Evolutionary conservation across 2,113 vertebrate genomes (phyloP), one percentile per base, ranked within the genome.

Genomic region (Entelurus aequoreus): DNA sequence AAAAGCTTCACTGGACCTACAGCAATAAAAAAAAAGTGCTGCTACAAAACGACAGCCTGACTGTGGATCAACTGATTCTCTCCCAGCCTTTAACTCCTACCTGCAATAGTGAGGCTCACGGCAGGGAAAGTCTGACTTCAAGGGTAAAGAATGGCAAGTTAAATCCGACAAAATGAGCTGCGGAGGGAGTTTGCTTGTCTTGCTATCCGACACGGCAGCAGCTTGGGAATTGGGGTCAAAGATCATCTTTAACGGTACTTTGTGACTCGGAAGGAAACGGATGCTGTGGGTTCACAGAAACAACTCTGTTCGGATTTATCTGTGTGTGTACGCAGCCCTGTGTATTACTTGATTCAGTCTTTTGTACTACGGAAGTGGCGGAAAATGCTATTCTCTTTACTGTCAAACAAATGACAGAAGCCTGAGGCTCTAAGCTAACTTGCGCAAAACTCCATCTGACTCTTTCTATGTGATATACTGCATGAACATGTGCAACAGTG

Each of bases 151-250:
- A 76, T 61, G 63, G 65, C 15, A 54, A 74, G 73, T 58, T 67
- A 52, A 82, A 83, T 77, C 69, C 69, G 69, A 74, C 52, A 61
- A 74, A 84, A 84, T 70, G 78, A 85, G 72, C 48, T 48, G 64
- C 68, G 42, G 64, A 37, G 60, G 70, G 67, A 65, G 63, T 58
- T 67, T 54, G 66, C 67, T 60, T 11, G 44, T 62, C 63, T 68
- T 68, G 71, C 49, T 56, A 69, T 74, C 50, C 21, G 59, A 80
- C 62, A 80, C 60, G 1, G 28, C 65, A 65, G 40, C 6, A 52
- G 72, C 38, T 48, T 64, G 49, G 53, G 21, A 77, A 80, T 75
- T 54, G 49, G 59, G 66, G 82, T 78, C 76, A 79, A 60, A 73
- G 77, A 62, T 80, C 72, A 76, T 48, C 66, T 58, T 14, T 4